Evolutionary conservation across 2,797 vertebrate genomes (phyloP).

Genomic region (Helarctos malayanus): DNA sequence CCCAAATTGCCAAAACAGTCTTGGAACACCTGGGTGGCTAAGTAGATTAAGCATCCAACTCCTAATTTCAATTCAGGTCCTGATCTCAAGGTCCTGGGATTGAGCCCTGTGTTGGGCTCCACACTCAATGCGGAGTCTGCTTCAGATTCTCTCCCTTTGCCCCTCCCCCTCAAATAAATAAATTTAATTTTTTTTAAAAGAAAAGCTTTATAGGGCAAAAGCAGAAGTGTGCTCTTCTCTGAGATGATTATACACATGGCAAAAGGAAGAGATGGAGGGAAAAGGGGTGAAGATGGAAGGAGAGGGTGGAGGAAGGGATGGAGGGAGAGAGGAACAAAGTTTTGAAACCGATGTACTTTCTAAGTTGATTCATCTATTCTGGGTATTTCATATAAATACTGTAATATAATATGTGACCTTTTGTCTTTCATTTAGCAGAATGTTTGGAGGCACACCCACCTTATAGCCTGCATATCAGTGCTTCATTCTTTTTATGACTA

Average conservation of each 20-base stretch:
- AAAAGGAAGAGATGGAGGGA: background rate
- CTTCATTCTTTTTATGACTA: background rate
- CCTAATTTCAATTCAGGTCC: background rate
- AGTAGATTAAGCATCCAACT: background rate
- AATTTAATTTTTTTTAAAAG: no score
- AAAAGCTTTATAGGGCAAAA: background rate
- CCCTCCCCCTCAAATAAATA: no score
- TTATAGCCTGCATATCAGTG: background rate
- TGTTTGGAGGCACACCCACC: background rate
- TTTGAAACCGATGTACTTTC: background rate
- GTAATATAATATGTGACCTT: background rate
- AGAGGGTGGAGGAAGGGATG: background rate
- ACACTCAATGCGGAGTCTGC: background rate
- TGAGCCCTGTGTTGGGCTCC: background rate
- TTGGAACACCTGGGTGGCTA: background rate
- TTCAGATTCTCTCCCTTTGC: background rate
- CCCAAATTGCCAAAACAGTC: background rate
- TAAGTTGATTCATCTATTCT: background rate
- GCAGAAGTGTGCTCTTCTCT: background rate
- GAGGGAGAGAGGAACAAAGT: background rate
- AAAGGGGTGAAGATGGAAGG: background rate
- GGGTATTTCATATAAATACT: background rate
- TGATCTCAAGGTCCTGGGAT: background rate
- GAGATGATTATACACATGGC: background rate
- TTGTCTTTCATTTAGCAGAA: background rate